Evolutionary conservation across 2,888 invertebrate species (phyloP), one percentile per base, ranked within the genome.

Genomic region (Eurytoma californica): DNA sequence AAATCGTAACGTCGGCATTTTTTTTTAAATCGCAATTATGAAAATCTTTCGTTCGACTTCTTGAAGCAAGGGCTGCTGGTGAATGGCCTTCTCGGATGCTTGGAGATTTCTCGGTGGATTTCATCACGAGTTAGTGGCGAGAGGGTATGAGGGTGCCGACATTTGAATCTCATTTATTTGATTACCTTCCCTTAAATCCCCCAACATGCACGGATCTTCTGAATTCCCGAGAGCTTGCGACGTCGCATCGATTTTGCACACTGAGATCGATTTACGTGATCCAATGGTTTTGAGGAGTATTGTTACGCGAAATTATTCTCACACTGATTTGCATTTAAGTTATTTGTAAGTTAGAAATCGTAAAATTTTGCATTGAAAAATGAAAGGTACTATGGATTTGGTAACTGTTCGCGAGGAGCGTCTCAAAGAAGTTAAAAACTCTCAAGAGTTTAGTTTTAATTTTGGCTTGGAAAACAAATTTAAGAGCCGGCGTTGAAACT

Each of bases 101-200:
- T 49, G 28, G 18, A 66, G 67, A 67, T 49, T 66, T 58, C 57
- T 28, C 28, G n/a, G 16, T n/a, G 16, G 74, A 69, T 76, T 39
- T 80, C 82, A 82, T 80, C 80, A 72, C 79, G 68, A 72, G 76
- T 72, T 77, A 80, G 72, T 77, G 67, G 76, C 80, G 82, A 81
- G 82, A 9, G 83, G 53, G 39, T 72, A n/a, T 3, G 63, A 24
- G 13, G 28, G 61, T 24, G 61, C 13, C 63, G 83, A 84, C 85
- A 85, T 86, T 86, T 85, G 84, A 85, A 86, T 85, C 85, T 84
- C 86, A 81, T 84, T 84, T 86, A 86, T 85, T 85, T 83, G 85
- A 86, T 86, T 86, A 85, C 83, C 80, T 75, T 78, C 80, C 82
- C 80, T 83, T 84, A 85, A 84, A 86, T 86, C 66, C 63, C 30